These are phyloP conservation scores for Gallinago stenura DNA, from an alignment of 2,797 vertebrate species.

Conservation along the genomic window DNA sequence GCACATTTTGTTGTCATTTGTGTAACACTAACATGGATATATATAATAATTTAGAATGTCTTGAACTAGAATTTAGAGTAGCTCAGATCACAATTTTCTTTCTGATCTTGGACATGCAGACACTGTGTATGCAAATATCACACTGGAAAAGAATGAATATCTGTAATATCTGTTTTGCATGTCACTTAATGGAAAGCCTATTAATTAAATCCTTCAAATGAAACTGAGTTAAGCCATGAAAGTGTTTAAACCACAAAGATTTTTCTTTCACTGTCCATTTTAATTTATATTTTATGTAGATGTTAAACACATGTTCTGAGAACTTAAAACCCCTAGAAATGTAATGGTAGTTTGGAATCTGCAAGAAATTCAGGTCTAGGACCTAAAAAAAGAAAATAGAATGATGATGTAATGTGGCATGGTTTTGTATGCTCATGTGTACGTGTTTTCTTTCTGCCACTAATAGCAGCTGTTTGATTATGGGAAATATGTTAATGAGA, in stretches of 20 bases:
- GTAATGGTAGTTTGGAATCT: neutral
- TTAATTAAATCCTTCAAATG: neutral
- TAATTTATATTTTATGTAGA: neutral
- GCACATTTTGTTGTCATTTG: neutral
- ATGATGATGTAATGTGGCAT: neutral
- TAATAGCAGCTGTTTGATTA: neutral
- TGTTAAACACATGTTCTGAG: neutral
- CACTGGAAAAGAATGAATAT: neutral
- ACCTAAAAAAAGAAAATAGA: neutral
- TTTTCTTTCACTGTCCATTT: neutral
- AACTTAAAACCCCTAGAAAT: neutral
- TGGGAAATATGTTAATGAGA: neutral
- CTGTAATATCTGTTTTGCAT: neutral
- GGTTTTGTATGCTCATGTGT: neutral
- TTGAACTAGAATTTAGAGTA: neutral
- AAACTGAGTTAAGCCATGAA: neutral
- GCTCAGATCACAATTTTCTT: neutral
- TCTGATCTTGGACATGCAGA: neutral
- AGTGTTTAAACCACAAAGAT: neutral
- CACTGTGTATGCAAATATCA: neutral
- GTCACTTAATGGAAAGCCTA: neutral
- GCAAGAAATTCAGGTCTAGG: neutral
- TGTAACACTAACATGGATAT: neutral
- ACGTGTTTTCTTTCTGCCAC: neutral
- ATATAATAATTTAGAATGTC: neutral